Evolutionary conservation across 2,797 vertebrate genomes (phyloP).

Genomic region (Cyprinodon diabolis): DNA sequence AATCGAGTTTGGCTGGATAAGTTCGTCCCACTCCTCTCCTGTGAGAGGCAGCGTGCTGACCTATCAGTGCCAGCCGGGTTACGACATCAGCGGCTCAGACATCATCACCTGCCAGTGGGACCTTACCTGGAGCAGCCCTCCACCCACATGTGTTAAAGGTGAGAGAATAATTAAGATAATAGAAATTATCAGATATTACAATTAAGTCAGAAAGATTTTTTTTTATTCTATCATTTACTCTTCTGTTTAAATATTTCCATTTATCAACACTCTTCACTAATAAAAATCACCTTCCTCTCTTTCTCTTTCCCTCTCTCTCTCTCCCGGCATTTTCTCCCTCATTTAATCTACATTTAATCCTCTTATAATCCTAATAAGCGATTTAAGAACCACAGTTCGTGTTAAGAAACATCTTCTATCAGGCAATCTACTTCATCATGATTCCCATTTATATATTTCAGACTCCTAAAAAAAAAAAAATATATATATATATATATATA

Average conservation of each 20-base stretch:
- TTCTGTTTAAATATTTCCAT: background rate
- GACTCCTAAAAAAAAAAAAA: background rate
- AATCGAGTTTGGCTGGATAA: conserved; percentile 91
- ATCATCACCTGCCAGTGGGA: conserved; percentile 97
- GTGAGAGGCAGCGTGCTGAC: conserved; percentile 92
- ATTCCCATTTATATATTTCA: background rate
- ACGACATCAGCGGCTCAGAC: conserved; percentile 91
- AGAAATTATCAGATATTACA: background rate
- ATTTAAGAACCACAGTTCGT: background rate
- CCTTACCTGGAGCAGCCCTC: conserved; percentile 91
- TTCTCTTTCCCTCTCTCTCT: background rate
- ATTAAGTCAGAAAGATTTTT: background rate
- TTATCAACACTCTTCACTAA: background rate
- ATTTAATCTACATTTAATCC: no score
- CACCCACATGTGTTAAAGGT: conserved; percentile 92
- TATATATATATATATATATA: no score
- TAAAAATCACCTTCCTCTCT: background rate
- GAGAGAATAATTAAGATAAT: conserved; percentile 36
- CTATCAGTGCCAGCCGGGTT: conserved; percentile 93
- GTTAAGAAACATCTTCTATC: background rate
- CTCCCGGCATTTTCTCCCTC: no score
- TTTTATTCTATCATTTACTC: background rate
- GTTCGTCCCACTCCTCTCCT: conserved; percentile 88
- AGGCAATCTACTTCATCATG: background rate
- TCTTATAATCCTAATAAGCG: no score